phyloP scores from a whole-genome alignment of 2,888 invertebrate genomes.

The Cheilosia grossa region DNA sequence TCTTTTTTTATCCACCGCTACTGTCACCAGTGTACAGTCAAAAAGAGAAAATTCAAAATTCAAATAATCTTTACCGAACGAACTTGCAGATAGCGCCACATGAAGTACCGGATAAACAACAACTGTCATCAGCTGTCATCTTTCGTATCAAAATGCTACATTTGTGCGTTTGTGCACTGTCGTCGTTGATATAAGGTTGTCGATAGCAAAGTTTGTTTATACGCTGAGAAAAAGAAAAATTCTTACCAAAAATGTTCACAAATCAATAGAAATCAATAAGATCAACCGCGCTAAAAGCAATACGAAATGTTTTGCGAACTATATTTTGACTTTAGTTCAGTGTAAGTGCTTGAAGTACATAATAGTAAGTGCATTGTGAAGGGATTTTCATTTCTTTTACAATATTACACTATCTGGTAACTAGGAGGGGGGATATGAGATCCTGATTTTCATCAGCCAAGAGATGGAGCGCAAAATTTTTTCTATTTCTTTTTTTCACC shows the following conservation, averaged over 20 bases:
- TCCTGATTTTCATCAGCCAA: constrained; percentile 49
- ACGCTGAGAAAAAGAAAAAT: constrained; percentile 40
- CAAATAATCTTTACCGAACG: too few relatives aligned
- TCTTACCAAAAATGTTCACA: constrained; percentile 32
- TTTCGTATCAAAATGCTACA: constrained; percentile 35
- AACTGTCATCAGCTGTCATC: constrained; percentile 45
- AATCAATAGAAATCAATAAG: constrained; percentile 17
- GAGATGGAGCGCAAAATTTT: constrained; percentile 22
- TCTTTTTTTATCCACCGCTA: background rate
- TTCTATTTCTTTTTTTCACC: constrained; percentile 8
- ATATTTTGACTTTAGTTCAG: constrained; percentile 22
- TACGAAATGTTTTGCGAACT: constrained; percentile 47
- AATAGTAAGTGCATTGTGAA: background rate
- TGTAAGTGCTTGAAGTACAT: constrained; percentile 17
- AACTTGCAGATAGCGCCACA: constrained; percentile 23
- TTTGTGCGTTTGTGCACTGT: constrained; percentile 49
- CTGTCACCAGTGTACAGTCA: background rate
- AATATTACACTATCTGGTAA: constrained; percentile 25
- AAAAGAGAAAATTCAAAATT: background rate
- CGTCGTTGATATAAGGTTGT: constrained; percentile 13
- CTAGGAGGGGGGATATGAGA: constrained; percentile 42
- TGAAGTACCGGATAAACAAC: constrained; percentile 41
- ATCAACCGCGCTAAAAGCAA: constrained; percentile 6
- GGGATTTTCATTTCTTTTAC: constrained; percentile 2
- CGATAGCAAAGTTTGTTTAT: constrained; percentile 49